Conservation (phyloP, 2,888 invertebrate species). For the Dryobotodes eremita region DNA sequence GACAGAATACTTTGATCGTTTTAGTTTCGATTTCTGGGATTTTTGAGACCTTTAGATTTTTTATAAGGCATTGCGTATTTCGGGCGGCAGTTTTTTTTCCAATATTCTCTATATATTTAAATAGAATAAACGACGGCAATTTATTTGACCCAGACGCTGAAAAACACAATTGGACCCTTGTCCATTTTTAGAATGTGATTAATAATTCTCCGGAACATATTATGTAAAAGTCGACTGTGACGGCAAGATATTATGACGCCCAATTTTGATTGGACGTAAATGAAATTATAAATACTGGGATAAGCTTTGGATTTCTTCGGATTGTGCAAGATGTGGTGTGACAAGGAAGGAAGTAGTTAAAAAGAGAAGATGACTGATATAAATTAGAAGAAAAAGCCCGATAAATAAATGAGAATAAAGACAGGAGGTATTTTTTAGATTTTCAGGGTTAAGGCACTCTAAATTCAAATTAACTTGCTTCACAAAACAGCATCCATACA, state of each 20-base stretch:
- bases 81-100: neutral
- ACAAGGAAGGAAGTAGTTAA: neutral
- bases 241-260: neutral
- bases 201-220: neutral
- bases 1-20: conserved; percentile 26
- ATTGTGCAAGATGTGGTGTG: neutral
- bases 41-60: neutral
- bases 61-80: neutral
- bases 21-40: conserved; percentile 5
- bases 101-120: neutral
- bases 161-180: neutral
- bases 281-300: neutral
- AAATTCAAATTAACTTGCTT: neutral
- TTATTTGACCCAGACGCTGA: neutral
- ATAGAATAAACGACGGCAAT: neutral
- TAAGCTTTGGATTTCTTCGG: neutral
- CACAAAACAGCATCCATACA: conserved; percentile 21
- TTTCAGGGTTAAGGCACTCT: neutral
- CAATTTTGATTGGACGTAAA: neutral
- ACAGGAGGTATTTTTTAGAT: neutral
- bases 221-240: neutral
- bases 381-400: neutral
- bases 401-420: neutral
- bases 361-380: neutral
- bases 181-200: neutral